Evolutionary conservation across 2,113 vertebrate genomes (phyloP), one percentile per base, ranked within the genome.

Genomic region (Butorides virescens): DNA sequence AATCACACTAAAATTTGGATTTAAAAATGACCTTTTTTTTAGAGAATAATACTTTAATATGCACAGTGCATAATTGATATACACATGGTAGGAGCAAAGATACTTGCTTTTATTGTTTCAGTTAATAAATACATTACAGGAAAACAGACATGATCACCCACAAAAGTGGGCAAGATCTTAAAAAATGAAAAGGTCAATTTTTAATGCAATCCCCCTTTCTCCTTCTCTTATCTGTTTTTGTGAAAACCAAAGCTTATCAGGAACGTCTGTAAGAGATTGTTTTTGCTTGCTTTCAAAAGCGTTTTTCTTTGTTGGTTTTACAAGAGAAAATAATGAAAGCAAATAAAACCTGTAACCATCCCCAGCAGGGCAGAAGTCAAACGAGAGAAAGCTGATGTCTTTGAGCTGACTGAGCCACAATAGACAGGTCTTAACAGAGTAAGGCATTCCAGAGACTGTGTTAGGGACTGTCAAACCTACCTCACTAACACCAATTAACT

Each of bases 401-500:
- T 90, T 71, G 87, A 52, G 55, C 75, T 95, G 73, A 82, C 74
- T 71, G 91, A 88, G 77, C 42, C 89, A 93, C 93, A 97, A 95
- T 63, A 92, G 92, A 87, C 92, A 92, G 96, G 56, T 94, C 88
- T 95, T 89, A 90, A 76, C 46, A 39, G 59, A 83, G 90, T 92
- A 88, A 96, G 82, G 91, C 93, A 95, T 95, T 78, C 72, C 91
- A 95, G 93, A 93, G 67, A 53, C 63, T 59, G 56, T 0, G 67
- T 96, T 90, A 95, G 59, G 42, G 75, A 81, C 80, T 93, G 86
- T 96, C 94, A 97, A 86, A 96, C 61, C 92, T 93, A 95, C 93
- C 96, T 96, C 79, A 92, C 83, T 96, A 95, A 97, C 79, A 97
- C 76, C 49, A 97, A 93, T 98, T 97, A 97, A 96, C 72, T 72